Percentiles rank a stretch among this genome's conserved stretches.
These are phyloP conservation scores for Scaptomyza parva DNA, from an alignment of 2,888 invertebrate species.

Conservation along the genomic window DNA sequence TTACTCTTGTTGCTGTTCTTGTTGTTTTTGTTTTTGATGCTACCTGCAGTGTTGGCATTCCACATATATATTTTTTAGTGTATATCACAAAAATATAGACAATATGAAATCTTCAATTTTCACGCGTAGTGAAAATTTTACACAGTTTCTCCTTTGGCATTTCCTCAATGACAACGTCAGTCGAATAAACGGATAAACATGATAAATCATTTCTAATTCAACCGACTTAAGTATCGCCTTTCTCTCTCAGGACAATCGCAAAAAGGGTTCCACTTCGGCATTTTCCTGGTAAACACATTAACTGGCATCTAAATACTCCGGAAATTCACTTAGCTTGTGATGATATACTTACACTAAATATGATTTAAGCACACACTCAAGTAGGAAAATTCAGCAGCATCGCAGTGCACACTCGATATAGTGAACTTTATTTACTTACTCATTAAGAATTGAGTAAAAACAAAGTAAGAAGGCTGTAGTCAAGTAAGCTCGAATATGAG, in stretches of 20 bases:
- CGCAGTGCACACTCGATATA: background rate
- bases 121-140: slow-evolving; percentile 7
- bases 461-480: too few species aligned
- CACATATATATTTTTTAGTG: background rate
- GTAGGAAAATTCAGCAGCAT: background rate
- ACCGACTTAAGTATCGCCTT: slow-evolving; percentile 1
- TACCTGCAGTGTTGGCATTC: background rate
- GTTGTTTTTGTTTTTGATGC: background rate
- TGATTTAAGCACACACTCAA: background rate
- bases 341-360: slow-evolving; percentile 2
- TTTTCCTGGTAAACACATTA: slow-evolving; percentile 51
- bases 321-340: slow-evolving; percentile 23
- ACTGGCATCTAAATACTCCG: slow-evolving; percentile 38
- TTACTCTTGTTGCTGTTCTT: background rate
- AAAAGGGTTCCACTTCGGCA: slow-evolving; percentile 30
- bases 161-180: slow-evolving; percentile 51
- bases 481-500: too few species aligned
- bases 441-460: background rate
- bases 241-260: slow-evolving; percentile 5
- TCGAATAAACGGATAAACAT: slow-evolving; percentile 20
- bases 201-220: slow-evolving; percentile 40
- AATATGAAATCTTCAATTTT: background rate
- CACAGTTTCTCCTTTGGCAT: slow-evolving; percentile 26
- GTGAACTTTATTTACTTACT: background rate
- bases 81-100: slow-evolving; percentile 1